Conservation (phyloP, 2,113 vertebrate genomes). For the Pipa parva region DNA sequence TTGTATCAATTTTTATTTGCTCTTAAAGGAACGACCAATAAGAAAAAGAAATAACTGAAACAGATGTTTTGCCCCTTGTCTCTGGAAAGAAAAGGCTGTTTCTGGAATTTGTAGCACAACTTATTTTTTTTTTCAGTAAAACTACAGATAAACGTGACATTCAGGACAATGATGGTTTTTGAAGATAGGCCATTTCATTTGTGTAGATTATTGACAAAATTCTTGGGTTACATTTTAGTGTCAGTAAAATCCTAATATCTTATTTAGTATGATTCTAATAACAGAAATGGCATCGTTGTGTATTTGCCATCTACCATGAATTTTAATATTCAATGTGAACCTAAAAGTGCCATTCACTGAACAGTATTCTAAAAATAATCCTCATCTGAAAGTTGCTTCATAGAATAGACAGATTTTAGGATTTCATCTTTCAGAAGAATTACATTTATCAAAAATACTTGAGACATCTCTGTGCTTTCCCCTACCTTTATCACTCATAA, state of each 20-base stretch:
- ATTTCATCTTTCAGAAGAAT: not conserved
- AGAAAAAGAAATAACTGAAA: too few species aligned
- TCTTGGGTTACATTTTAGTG: conserved; percentile 5
- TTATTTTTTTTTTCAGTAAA: not conserved
- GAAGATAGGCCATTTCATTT: not conserved
- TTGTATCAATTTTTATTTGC: too few species aligned
- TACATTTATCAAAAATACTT: not conserved
- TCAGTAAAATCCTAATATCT: too few species aligned
- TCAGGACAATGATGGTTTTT: conserved; percentile 10
- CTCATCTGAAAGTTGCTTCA: not conserved
- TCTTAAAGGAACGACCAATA: too few species aligned
- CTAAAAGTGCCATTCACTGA: conserved; percentile 35
- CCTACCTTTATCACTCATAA: not conserved
- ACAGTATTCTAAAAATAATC: conserved; percentile 2
- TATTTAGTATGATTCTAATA: not conserved
- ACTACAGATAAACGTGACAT: conserved; percentile 11
- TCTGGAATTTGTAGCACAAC: too few species aligned
- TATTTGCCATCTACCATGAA: too few species aligned
- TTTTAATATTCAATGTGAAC: not conserved
- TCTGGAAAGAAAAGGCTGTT: too few species aligned
- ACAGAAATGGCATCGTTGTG: too few species aligned
- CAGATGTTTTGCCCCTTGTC: too few species aligned
- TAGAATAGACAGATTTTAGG: not conserved
- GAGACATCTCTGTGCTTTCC: not conserved
- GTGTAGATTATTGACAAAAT: not conserved